Base-by-base conservation (phyloP, 2,797 vertebrate species). In the Hybognathus amarus region DNA sequence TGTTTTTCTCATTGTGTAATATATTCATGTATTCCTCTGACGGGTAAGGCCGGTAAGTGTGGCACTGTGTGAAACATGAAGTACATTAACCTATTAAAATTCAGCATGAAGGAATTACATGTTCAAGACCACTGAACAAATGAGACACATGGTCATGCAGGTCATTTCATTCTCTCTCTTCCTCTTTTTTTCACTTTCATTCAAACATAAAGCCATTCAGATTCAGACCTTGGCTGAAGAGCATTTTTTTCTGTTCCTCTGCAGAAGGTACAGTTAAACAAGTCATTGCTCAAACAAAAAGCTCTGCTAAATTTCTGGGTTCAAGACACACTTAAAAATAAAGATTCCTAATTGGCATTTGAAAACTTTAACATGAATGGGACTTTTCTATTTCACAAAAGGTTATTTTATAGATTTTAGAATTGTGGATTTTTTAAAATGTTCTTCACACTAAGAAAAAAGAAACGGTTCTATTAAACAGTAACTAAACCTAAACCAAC, bases 1-100 rank as follows among this genome's bases (percentile, higher is more conserved):
- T 77, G 50, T 42, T 68, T 20, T 77, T 77, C 50, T 76, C 24
- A 6, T 33, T 20, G 8, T 69, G 64, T 77, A 69, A 83, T 76
- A 77, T 77, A 77, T 83, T 83, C 73, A 83, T 83, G 73, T 69
- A 76, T 77, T 83, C 20, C 50, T 82, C 80, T 83, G 81, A 83
- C 73, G 47, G 81, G 63, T 67, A 77, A 77, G 50, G 47, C 50
- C 81, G 69, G 63, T 66, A 54, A 82, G 70, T 38, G 70, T 73
- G 70, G 61, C 70, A 40, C 59, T 67, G 36, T 83, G 63, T 68
- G 73, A 68, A 67, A 77, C 81, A 77, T 83, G 63, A 83, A 68
- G 73, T 66, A 83, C 63, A 83, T 83, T 77, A 77, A 47, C 81
- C 73, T 59, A 83, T 83, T 77, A 59, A 83, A 56, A 83, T 77